phyloP scores from a whole-genome alignment of 2,888 invertebrate species.

The Aradus depressus region DNA sequence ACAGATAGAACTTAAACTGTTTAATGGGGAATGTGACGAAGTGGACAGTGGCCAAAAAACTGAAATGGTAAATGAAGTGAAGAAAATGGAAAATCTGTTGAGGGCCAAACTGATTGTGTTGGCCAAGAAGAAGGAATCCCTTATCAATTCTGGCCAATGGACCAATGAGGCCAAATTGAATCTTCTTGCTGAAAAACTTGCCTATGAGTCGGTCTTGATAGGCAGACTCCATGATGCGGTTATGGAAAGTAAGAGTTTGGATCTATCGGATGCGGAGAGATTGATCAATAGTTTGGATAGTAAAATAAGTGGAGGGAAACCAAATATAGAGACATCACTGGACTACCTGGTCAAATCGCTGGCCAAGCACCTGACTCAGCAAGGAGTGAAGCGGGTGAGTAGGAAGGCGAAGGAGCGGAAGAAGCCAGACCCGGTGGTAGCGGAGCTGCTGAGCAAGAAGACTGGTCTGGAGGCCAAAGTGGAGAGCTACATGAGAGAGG shows the following conservation, averaged over 20 bases:
- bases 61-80: constrained; percentile 34
- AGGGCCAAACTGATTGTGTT: constrained; percentile 57
- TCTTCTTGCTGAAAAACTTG: constrained; percentile 65
- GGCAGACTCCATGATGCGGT: constrained; percentile 57
- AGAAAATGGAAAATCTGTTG: constrained; percentile 50
- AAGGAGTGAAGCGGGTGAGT: constrained; percentile 29
- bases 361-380: constrained; percentile 46
- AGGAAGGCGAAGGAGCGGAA: constrained; percentile 28
- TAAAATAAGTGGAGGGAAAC: constrained; percentile 48
- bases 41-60: constrained; percentile 25
- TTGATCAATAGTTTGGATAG: constrained; percentile 59
- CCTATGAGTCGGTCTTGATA: constrained; percentile 65
- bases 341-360: constrained; percentile 66
- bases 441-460: constrained; percentile 27
- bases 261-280: constrained; percentile 55
- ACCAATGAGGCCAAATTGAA: constrained; percentile 56
- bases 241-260: constrained; percentile 37
- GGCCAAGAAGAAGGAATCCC: constrained; percentile 51
- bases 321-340: constrained; percentile 40
- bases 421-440: constrained; percentile 21
- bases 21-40: constrained; percentile 28
- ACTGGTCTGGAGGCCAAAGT: constrained; percentile 27
- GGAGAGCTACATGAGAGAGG: constrained; percentile 40
- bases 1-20: constrained; percentile 24
- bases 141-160: constrained; percentile 55